Conservation (phyloP, 2,797 vertebrate species). For the Channallabes apus region DNA sequence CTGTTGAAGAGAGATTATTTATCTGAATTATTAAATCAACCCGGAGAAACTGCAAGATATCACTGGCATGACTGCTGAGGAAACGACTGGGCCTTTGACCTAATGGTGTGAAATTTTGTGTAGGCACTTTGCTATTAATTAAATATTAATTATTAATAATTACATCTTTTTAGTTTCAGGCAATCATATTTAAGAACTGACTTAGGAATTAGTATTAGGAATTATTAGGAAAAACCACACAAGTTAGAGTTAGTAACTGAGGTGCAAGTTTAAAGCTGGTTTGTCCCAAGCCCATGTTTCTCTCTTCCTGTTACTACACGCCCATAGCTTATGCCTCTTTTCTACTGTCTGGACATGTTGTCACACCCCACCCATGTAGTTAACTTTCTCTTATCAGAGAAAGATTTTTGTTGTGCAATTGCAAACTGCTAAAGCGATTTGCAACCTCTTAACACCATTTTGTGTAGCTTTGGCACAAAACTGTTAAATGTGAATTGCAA, state of each 20-base stretch:
- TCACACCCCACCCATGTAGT: slow-evolving; percentile 40
- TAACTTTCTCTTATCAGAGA: slow-evolving; percentile 18
- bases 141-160: background rate
- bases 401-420: background rate
- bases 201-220: background rate
- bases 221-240: background rate
- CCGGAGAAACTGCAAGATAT: background rate
- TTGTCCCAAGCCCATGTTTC: background rate
- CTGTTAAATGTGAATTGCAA: background rate
- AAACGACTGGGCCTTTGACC: background rate
- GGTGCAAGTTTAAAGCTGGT: background rate
- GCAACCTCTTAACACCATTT: background rate
- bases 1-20: slow-evolving; percentile 46
- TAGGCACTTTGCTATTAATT: background rate
- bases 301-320: slow-evolving; percentile 15
- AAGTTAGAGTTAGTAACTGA: background rate
- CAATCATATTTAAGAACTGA: background rate
- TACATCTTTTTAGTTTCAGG: background rate
- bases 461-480: background rate
- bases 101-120: background rate
- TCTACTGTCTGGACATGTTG: slow-evolving; percentile 34
- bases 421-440: background rate
- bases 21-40: background rate
- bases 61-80: background rate
- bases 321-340: slow-evolving; percentile 23